phyloP scores from a whole-genome alignment of 2,888 invertebrate species.

The Sarcophaga caerulescens region DNA sequence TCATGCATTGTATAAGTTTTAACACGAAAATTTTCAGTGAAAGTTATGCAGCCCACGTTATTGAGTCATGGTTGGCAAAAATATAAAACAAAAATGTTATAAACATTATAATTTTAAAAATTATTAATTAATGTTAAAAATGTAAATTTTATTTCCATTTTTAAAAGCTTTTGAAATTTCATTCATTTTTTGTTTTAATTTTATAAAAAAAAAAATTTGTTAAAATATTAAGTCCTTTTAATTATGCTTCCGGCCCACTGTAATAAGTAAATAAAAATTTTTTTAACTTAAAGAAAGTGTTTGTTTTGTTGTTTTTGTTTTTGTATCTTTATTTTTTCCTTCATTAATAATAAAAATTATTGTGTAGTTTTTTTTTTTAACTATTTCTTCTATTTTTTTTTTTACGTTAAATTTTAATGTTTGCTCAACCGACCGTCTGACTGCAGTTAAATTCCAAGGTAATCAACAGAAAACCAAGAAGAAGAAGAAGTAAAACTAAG shows the following conservation, averaged over 20 bases:
- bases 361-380: conserved; percentile 34
- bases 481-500: neutral
- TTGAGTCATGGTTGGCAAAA: too few relatives aligned
- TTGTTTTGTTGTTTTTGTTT: conserved; percentile 28
- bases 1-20: too few relatives aligned
- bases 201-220: too few relatives aligned
- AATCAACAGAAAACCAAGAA: conserved; percentile 55
- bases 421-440: conserved; percentile 58
- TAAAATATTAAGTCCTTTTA: neutral
- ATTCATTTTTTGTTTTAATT: too few relatives aligned
- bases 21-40: too few relatives aligned
- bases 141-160: too few relatives aligned
- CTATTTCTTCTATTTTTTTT: conserved; percentile 7
- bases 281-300: conserved; percentile 55
- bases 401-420: conserved; percentile 38
- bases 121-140: too few relatives aligned
- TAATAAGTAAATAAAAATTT: neutral
- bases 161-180: too few relatives aligned
- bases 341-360: conserved; percentile 12
- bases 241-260: conserved; percentile 22
- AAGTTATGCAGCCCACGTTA: too few relatives aligned
- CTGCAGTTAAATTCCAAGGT: conserved; percentile 70
- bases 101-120: too few relatives aligned
- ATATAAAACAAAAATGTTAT: too few relatives aligned
- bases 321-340: conserved; percentile 1